phyloP scores from a whole-genome alignment of 2,113 vertebrate species.

The Etia nguti region DNA sequence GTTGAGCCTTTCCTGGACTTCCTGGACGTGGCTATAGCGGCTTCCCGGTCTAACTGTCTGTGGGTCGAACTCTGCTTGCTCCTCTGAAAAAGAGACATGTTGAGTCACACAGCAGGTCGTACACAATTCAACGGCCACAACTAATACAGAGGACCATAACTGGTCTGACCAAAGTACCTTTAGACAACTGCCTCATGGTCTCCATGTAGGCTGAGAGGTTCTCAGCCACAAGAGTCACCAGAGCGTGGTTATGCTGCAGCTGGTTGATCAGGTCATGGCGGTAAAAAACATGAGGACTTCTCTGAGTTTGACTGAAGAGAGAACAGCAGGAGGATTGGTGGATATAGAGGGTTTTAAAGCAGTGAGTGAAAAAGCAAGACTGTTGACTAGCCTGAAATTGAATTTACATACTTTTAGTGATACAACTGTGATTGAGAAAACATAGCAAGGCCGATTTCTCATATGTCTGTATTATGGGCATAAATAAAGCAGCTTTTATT shows the following conservation, averaged over 20 bases:
- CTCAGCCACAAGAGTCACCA: slow-evolving; percentile 96
- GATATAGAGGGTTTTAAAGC: background rate
- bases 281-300: slow-evolving; percentile 98
- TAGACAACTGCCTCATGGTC: slow-evolving; percentile 94
- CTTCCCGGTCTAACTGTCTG: slow-evolving; percentile 95
- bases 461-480: slow-evolving; percentile 2
- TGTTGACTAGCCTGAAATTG: background rate
- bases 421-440: slow-evolving; percentile 14
- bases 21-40: slow-evolving; percentile 97
- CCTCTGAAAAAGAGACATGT: slow-evolving; percentile 63
- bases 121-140: background rate
- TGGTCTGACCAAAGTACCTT: slow-evolving; percentile 75
- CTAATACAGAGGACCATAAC: background rate
- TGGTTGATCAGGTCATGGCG: slow-evolving; percentile 99
- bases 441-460: slow-evolving; percentile 21
- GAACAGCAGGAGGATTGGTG: slow-evolving; percentile 3
- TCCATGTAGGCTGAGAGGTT: slow-evolving; percentile 99
- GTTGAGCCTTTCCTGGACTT: slow-evolving; percentile 97
- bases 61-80: slow-evolving; percentile 96
- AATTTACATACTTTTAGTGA: background rate
- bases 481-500: slow-evolving; percentile 45
- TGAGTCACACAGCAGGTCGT: background rate
- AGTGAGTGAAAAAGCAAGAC: background rate
- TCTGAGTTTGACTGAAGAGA: slow-evolving; percentile 88
- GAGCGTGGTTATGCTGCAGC: slow-evolving; percentile 97